phyloP scores from a whole-genome alignment of 2,888 invertebrate species.

The Melitaea athalia region DNA sequence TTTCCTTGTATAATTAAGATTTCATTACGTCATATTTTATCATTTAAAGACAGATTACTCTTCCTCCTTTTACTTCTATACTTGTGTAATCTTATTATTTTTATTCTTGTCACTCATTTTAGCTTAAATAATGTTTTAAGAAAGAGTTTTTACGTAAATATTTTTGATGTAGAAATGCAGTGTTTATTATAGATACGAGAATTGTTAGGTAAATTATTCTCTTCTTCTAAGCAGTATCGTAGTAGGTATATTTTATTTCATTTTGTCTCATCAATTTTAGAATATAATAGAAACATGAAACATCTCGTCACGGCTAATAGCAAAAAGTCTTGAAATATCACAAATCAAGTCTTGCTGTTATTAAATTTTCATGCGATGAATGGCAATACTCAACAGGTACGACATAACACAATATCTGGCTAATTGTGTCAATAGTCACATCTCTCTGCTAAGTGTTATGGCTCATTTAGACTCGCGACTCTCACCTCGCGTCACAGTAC shows the following conservation, averaged over 20 bases:
- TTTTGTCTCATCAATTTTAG: too few relatives aligned
- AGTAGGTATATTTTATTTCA: too few relatives aligned
- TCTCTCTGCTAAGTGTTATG: not conserved
- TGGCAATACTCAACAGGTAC: slow-evolving; percentile 10
- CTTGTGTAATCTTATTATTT: not conserved
- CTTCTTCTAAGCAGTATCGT: too few relatives aligned
- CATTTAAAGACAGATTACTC: not conserved
- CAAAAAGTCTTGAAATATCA: not conserved
- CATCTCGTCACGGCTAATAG: too few relatives aligned
- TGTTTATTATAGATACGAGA: too few relatives aligned
- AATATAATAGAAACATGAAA: too few relatives aligned
- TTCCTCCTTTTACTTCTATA: not conserved
- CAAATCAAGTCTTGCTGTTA: not conserved
- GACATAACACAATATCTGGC: slow-evolving; percentile 3
- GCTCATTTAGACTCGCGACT: not conserved
- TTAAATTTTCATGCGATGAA: not conserved
- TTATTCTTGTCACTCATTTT: not conserved
- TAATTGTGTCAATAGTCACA: slow-evolving; percentile 12
- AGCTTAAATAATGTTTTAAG: too few relatives aligned
- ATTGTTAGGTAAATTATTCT: too few relatives aligned
- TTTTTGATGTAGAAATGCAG: too few relatives aligned
- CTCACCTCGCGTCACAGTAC: too few relatives aligned
- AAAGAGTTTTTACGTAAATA: too few relatives aligned
- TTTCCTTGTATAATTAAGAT: not conserved
- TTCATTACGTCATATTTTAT: slow-evolving; percentile 10